Evolutionary conservation across 1,140 invertebrate species (phyloP), one percentile per base, ranked within the genome.

Genomic region (Tribolium castaneum): DNA sequence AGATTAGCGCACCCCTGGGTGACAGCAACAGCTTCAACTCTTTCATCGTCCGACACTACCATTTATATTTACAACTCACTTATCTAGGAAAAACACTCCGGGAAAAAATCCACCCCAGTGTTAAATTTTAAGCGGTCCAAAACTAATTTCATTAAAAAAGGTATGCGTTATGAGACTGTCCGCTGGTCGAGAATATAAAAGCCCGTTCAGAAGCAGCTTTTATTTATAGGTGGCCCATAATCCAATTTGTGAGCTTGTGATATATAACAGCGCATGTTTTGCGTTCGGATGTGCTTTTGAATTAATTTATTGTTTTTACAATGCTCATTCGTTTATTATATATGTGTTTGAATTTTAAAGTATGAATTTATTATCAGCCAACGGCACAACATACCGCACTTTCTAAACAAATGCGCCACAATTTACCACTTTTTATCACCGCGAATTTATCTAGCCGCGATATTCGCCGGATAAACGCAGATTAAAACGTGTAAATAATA

Each of bases 1-100:
- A 59, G 79, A 80, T 80, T 80, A 80, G 35, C 49, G 70, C 71
- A 66, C 78, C 45, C 80, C 30, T 14, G 59, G 59, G 59, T 66
- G 59, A 66, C 59, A 66, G 30, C 59, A 34, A 9, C 59, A 66
- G 62, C 75, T 70, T 71, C 59, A 66, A 66, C 59, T 66, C 59
- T 66, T 66, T 66, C 59, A 66, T 66, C 59, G 10, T 66, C 59
- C 45, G 59, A 66, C 59, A 66, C 25, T 30, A 22, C 30, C 39
- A 66, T 66, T 66, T 66, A 66, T 66, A 66, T 66, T 66, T 62
- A 30, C 56, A 62, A 30, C 56, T 62, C 56, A 10, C 19, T 22
- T 59, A 59, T 59, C 54, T 22, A 25, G 7, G 7, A 25, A 22
- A 19, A 59, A 66, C 59, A 66, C 59, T 66, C 59, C 4, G 3